Percentiles rank a stretch among this genome's conserved stretches.
Conservation (phyloP, 1,140 invertebrate genomes). For the Drosophila tsacasi region DNA sequence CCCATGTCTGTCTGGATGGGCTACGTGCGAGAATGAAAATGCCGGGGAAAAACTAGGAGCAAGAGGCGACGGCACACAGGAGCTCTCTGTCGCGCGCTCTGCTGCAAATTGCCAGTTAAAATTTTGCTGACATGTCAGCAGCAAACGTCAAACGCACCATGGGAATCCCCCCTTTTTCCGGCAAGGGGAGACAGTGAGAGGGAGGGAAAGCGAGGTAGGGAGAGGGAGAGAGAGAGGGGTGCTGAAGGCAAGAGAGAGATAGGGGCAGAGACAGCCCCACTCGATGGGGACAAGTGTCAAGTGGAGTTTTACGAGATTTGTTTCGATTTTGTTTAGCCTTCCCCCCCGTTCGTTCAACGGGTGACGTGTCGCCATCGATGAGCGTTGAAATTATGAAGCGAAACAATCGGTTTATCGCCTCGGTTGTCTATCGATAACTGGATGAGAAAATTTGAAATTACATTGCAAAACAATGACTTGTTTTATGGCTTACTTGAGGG, state of each 20-base stretch:
- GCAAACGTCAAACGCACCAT: constrained; percentile 62
- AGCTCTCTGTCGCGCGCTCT: constrained; percentile 55
- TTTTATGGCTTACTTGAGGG: neutral
- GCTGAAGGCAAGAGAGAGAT: neutral
- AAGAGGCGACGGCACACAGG: constrained; percentile 12
- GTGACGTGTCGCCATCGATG: constrained; percentile 30
- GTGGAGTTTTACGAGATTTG: constrained; percentile 53
- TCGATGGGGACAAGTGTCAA: constrained; percentile 48
- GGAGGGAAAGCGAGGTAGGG: neutral
- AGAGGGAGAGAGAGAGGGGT: no score
- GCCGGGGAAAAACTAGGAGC: constrained; percentile 12
- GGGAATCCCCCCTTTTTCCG: constrained; percentile 9
- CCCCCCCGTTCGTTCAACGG: neutral
- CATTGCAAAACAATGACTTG: neutral
- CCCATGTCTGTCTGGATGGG: constrained; percentile 16
- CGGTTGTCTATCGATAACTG: constrained; percentile 18
- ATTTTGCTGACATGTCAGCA: constrained; percentile 76
- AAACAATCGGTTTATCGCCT: constrained; percentile 26
- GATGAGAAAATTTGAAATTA: neutral
- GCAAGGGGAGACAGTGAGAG: neutral
- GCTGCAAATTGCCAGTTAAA: constrained; percentile 79
- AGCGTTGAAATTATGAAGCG: constrained; percentile 20
- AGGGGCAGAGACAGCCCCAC: neutral
- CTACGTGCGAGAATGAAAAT: constrained; percentile 36
- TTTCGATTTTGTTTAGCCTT: constrained; percentile 32